Conservation (phyloP, 1,140 invertebrate genomes). For the Diorhabda elongata region DNA sequence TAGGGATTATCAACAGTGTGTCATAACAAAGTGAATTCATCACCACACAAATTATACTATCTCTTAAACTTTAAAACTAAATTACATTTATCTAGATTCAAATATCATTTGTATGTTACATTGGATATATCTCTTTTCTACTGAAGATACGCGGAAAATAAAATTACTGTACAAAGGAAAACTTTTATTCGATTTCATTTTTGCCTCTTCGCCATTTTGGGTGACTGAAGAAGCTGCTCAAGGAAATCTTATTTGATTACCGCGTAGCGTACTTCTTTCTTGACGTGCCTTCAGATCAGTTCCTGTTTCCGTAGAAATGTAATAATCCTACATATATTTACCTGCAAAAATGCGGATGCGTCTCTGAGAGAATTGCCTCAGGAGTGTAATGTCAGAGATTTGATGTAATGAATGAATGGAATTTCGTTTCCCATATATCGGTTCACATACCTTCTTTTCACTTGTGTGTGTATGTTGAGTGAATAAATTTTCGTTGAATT, state of each 20-base stretch:
- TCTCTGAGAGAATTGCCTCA: neutral
- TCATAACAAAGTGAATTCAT: no score
- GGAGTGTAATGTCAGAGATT: neutral
- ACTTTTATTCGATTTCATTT: conserved; percentile 12
- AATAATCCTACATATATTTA: conserved; percentile 10
- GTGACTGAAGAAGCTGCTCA: conserved; percentile 10
- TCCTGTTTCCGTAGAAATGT: conserved; percentile 12
- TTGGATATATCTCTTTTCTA: neutral
- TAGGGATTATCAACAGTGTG: no score
- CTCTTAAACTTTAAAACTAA: no score
- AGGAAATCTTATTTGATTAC: conserved; percentile 11
- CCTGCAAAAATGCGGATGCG: neutral
- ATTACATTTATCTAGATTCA: no score
- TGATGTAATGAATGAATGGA: neutral
- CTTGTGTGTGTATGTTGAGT: no score
- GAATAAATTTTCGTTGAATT: no score
- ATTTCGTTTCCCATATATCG: neutral
- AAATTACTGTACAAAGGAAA: conserved; percentile 10
- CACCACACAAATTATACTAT: no score
- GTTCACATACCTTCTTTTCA: neutral
- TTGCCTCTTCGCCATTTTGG: conserved; percentile 15
- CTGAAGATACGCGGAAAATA: neutral
- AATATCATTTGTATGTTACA: no score
- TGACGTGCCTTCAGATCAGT: neutral
- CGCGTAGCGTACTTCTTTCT: conserved; percentile 1